These are phyloP conservation scores for Palythoa grandis DNA, from an alignment of 92 coral and sea anemone genomes.

Conservation along the genomic window DNA sequence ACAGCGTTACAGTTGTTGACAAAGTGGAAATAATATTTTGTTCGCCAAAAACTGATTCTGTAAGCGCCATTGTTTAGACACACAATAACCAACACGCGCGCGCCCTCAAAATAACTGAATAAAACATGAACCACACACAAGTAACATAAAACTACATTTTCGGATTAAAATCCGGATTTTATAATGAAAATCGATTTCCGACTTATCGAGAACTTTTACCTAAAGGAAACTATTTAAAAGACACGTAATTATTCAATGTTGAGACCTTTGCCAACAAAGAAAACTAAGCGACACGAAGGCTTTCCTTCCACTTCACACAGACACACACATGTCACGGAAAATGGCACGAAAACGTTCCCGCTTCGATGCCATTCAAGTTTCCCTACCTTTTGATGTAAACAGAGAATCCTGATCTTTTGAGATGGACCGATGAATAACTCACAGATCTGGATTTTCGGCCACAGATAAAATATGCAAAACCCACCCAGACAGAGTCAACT, in stretches of 20 bases:
- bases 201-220: neutral
- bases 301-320: neutral
- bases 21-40: neutral
- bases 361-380: neutral
- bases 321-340: constrained; percentile 43
- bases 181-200: neutral
- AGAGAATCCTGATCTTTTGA: neutral
- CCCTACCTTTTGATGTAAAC: constrained; percentile 20
- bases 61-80: constrained; percentile 38
- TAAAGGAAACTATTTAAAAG: neutral
- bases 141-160: constrained; percentile 15
- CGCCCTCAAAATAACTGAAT: constrained; percentile 21
- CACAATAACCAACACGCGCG: constrained; percentile 46
- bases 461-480: constrained; percentile 16
- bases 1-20: neutral
- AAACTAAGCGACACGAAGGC: constrained; percentile 13
- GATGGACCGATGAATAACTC: neutral
- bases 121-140: constrained; percentile 17
- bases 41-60: constrained; percentile 1
- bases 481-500: constrained; percentile 37
- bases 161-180: neutral
- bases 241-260: neutral
- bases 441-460: constrained; percentile 14
- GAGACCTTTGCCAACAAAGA: neutral
- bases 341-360: constrained; percentile 12